Conservation (phyloP, 2,113 vertebrate genomes). For the Rallus limicola region DNA sequence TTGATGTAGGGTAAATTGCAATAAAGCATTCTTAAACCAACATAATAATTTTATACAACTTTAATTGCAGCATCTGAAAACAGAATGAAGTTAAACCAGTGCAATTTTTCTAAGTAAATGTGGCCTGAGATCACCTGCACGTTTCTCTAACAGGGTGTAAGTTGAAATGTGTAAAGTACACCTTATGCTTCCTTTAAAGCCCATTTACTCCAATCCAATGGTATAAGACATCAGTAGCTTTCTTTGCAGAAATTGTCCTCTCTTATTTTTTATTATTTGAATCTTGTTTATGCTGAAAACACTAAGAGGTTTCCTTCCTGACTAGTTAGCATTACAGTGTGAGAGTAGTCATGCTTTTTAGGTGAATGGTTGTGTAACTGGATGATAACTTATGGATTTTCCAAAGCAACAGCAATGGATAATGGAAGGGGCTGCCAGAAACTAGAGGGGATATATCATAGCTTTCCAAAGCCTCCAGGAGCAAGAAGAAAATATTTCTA, state of each 20-base stretch:
- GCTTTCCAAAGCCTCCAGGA: slow-evolving; percentile 1
- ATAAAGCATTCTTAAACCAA: background rate
- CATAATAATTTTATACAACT: background rate
- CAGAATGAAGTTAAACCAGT: background rate
- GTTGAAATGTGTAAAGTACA: background rate
- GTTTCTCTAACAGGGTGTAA: background rate
- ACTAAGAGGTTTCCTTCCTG: background rate
- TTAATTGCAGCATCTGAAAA: background rate
- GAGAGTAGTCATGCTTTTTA: background rate
- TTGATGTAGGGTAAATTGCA: background rate
- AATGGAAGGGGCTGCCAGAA: background rate
- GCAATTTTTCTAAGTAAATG: background rate
- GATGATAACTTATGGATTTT: background rate
- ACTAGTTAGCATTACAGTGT: background rate
- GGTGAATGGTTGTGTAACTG: slow-evolving; percentile 21
- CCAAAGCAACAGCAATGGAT: background rate
- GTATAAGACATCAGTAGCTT: background rate
- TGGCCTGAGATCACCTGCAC: background rate
- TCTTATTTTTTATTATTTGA: background rate
- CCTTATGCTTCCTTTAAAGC: background rate
- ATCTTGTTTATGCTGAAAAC: background rate
- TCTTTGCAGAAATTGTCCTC: background rate
- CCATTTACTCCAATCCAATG: background rate
- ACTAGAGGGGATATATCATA: background rate
- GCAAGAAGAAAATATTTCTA: background rate